These are phyloP conservation scores for Bemisia tabaci DNA, from an alignment of 1,140 invertebrate genomes.

Conservation along the genomic window DNA sequence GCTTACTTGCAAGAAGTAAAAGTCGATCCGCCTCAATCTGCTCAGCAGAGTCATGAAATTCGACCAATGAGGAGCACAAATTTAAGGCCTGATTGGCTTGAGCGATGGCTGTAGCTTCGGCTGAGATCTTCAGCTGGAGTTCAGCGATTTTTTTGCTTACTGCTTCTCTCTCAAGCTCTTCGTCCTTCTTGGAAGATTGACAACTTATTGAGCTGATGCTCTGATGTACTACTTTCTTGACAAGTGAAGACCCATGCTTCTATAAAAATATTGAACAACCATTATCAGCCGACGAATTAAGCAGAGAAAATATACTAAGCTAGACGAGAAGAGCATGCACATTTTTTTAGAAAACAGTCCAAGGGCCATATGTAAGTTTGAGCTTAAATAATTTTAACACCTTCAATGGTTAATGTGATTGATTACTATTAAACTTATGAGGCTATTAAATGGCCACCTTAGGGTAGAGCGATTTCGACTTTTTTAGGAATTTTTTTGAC, in stretches of 20 bases:
- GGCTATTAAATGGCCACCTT: no score
- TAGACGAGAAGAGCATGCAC: no score
- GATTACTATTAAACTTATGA: no score
- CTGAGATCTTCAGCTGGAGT: conserved; percentile 38
- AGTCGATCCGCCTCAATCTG: conserved; percentile 86
- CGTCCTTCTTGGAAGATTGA: not conserved
- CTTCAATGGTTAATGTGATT: no score
- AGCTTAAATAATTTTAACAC: no score
- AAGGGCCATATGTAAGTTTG: no score
- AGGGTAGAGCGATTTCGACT: no score
- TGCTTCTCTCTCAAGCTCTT: not conserved
- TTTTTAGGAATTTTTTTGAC: no score
- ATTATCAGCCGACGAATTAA: no score
- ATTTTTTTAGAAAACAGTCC: no score
- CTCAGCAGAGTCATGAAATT: conserved; percentile 76
- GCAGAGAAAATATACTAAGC: no score
- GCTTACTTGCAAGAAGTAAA: conserved; percentile 76
- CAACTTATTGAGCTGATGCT: not conserved
- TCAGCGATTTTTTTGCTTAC: not conserved
- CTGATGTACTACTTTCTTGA: not conserved
- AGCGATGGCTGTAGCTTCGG: conserved; percentile 60
- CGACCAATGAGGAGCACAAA: conserved; percentile 63
- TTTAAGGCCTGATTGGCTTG: conserved; percentile 87
- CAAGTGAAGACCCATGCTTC: not conserved
- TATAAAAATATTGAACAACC: not conserved